A percentile compares a stretch with the other conserved stretches of the same genome.
Evolutionary conservation across 2,797 vertebrate species (phyloP).

Genomic region (Micromesistius poutassou): DNA sequence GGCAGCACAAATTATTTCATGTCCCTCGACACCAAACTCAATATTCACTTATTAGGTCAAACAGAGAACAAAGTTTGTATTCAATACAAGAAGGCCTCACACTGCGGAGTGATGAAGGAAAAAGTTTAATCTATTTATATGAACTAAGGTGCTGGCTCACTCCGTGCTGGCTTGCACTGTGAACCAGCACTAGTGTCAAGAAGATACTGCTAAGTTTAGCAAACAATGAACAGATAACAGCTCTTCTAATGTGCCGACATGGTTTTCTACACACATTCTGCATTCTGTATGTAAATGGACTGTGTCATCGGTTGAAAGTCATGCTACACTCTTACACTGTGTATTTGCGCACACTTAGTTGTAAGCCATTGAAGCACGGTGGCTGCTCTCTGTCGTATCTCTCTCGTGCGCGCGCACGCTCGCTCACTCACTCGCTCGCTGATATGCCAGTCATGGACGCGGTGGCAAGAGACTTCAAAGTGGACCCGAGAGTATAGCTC

Average conservation of each 20-base stretch:
- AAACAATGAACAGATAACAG: too few species aligned
- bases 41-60: constrained; percentile 3
- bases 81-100: neutral
- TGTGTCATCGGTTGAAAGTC: neutral
- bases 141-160: too few species aligned
- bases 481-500: constrained; percentile 58
- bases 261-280: neutral
- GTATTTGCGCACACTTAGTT: constrained; percentile 17
- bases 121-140: neutral
- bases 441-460: constrained; percentile 61
- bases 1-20: neutral
- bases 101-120: neutral
- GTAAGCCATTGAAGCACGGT: constrained; percentile 28
- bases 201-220: too few species aligned
- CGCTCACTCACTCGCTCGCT: neutral
- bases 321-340: neutral
- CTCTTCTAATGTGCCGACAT: too few species aligned
- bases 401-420: too few species aligned
- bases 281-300: constrained; percentile 15
- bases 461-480: constrained; percentile 67
- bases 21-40: constrained; percentile 4
- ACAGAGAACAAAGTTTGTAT: neutral
- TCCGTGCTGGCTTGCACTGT: too few species aligned
- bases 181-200: too few species aligned
- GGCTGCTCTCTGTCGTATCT: constrained; percentile 28